Base-by-base conservation (phyloP, 2,797 vertebrate genomes). In the Poeciliopsis infans region DNA sequence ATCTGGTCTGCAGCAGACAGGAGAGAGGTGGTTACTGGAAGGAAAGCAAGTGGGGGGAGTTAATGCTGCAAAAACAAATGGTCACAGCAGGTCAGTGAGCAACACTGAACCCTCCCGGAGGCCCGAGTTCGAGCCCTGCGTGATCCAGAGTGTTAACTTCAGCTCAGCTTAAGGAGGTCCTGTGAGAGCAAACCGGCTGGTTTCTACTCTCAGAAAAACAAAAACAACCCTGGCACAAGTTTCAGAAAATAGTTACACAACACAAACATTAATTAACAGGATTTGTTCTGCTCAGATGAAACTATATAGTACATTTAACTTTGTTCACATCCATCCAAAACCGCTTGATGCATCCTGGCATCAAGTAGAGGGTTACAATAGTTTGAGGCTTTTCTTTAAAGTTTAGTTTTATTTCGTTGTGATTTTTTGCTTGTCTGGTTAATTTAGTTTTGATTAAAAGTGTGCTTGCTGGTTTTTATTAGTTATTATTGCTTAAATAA, bases 21-120 rank as follows among this genome's bases (percentile, higher is more conserved):
- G 96, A 7, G 96, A 95, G 84, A 97, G 95, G 0, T 96, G 97
- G 80, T 95, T 87, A 89, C 98, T 98, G 95, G 43, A 87, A 93
- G 82, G 88, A 93, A 86, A 85, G 89, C 79, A 92, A 79, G 68
- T 81, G 47, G 31, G 53, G 59, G 74, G 85, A 78, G 78, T 87
- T 84, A 81, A 83, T 80, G 83, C 81, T 71, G 59, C 74, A 79
- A 86, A 89, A 90, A 89, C 88, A 92, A 90, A 85, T 91, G 87
- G 86, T 91, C 88, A 90, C 82, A 90, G 89, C 90, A 92, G 91
- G 90, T 92, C 90, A 91, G 88, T 90, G 91, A 92, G 94, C 87
- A 94, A 92, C 77, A 46, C 82, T 86, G 73, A 86, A 86, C 84
- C 86, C 73, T 86, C 80, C 78, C 82, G 4, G 13, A 10, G 82